phyloP scores from a whole-genome alignment of 2,113 vertebrate genomes.

The Alouatta palliata region DNA sequence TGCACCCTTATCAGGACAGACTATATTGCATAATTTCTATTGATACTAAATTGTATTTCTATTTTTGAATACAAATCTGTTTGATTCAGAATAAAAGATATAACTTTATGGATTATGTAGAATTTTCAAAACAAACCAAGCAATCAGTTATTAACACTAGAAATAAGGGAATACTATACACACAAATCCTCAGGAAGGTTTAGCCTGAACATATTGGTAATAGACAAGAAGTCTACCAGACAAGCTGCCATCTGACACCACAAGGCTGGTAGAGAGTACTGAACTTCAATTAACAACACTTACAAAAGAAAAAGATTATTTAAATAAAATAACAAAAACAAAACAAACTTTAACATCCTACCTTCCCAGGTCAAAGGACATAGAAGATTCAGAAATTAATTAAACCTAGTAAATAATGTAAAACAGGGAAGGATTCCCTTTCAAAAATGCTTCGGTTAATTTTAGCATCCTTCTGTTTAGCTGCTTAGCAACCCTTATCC shows the following conservation, averaged over 20 bases:
- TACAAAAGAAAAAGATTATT: slow-evolving; percentile 65
- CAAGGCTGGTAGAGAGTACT: slow-evolving; percentile 67
- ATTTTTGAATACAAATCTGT: slow-evolving; percentile 61
- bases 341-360: slow-evolving; percentile 49
- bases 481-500: slow-evolving; percentile 92
- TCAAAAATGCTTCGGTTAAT: slow-evolving; percentile 86
- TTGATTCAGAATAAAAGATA: neutral
- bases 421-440: slow-evolving; percentile 75
- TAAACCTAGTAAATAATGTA: slow-evolving; percentile 68
- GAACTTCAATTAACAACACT: slow-evolving; percentile 74
- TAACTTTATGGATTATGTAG: slow-evolving; percentile 59
- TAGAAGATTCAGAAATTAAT: slow-evolving; percentile 56
- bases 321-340: slow-evolving; percentile 50
- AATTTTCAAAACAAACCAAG: slow-evolving; percentile 67
- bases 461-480: slow-evolving; percentile 92
- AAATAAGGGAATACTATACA: slow-evolving; percentile 68
- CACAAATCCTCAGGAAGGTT: neutral
- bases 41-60: neutral
- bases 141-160: slow-evolving; percentile 36
- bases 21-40: neutral
- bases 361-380: slow-evolving; percentile 44
- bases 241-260: slow-evolving; percentile 81
- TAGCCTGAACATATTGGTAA: slow-evolving; percentile 52
- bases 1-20: neutral
- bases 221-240: slow-evolving; percentile 74